Evolutionary conservation across 2,113 vertebrate species (phyloP), one percentile per base, ranked within the genome.

Genomic region (Rattus norvegicus): DNA sequence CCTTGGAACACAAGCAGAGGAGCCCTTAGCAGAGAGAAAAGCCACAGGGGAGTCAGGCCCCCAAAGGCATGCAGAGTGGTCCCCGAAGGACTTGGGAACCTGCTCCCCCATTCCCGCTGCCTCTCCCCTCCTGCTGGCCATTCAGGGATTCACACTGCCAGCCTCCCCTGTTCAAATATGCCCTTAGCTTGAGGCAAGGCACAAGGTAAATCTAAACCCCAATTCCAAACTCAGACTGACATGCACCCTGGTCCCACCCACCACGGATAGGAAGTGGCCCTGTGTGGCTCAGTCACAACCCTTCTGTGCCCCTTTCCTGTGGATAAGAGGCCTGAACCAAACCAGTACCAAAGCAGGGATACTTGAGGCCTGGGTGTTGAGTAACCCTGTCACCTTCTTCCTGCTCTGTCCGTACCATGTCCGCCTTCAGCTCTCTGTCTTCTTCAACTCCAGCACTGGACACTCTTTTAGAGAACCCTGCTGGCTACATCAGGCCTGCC

Each of bases 61-160:
- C 43, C 47, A 4, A 0, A 5, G 2, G 13, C 4, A 2, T 0
- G 0, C 36, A 19, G 39, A 33, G 11, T 0, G 2, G 36, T 20
- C 11, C 39, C 72, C 5, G 28, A 49, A 30, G 89, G 59, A n/a
- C 85, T 72, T 7, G 5, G 49, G 9, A 86, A 63, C 20, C 80
- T 1, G 7, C 12, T 43, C 52, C 26, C 30, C 30, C 1, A 16
- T 12, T 11, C 84, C 63, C 0, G 28, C 69, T 8, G 2, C 5
- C 17, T 11, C 39, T 36, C 13, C 8, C 1, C 1, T 1, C 10
- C 12, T 30, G 12, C 52, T 1, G 1, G n/a, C 11, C 47, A 26
- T 33, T 7, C 0, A 11, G 65, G 7, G 39, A 47, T 17, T 67
- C 39, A 52, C 24, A 61, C 43, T 11, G 63, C 17, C 72, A 19